Conservation (phyloP, 2,113 vertebrate species). For the Cottus gobio region DNA sequence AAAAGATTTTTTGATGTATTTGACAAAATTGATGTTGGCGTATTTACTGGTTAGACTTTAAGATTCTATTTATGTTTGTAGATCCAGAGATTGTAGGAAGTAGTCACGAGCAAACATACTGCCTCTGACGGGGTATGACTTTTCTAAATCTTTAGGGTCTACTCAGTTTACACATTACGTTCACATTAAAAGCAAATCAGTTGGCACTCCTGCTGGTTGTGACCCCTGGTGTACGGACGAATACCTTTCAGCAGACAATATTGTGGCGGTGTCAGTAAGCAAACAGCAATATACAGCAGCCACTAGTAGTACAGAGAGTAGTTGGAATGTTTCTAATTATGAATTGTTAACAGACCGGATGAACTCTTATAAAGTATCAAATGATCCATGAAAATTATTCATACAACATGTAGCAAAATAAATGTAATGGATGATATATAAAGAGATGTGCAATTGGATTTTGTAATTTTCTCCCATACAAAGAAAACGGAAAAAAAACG, state of each 20-base stretch:
- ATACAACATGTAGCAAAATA: not conserved
- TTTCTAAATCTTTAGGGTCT: no score
- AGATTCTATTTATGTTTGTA: no score
- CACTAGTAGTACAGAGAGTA: not conserved
- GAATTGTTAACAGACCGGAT: not conserved
- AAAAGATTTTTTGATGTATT: not conserved
- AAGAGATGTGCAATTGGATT: slow-evolving; percentile 8
- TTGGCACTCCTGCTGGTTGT: not conserved
- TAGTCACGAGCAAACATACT: not conserved
- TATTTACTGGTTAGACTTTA: no score
- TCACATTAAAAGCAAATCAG: not conserved
- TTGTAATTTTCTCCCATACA: not conserved
- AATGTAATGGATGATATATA: not conserved
- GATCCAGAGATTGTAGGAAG: no score
- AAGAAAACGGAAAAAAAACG: not conserved
- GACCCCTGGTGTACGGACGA: not conserved
- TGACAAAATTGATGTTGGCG: not conserved
- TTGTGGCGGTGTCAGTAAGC: not conserved
- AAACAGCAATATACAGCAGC: no score
- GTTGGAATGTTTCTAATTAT: not conserved
- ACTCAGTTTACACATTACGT: not conserved
- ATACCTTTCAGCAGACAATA: no score
- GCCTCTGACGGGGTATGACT: not conserved
- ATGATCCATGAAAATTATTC: not conserved
- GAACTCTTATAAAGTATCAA: not conserved